These are phyloP conservation scores for Triplophysa yarkandensis DNA, from an alignment of 2,797 vertebrate species.

Conservation along the genomic window DNA sequence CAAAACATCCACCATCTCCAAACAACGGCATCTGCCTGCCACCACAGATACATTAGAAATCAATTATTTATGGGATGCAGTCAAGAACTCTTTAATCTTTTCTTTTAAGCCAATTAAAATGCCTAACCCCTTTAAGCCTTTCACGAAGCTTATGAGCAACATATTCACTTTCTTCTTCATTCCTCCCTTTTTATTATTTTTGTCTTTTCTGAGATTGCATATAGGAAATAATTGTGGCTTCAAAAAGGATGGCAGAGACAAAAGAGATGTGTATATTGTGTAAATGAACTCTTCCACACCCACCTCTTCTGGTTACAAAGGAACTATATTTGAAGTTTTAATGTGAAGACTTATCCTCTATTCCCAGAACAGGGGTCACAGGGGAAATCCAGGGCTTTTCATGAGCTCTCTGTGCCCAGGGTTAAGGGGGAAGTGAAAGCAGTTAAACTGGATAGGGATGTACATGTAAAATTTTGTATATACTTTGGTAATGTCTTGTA, in stretches of 20 bases:
- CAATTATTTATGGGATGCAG: slow-evolving; percentile 82
- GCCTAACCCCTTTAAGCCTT: slow-evolving; percentile 78
- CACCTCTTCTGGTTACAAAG: slow-evolving; percentile 71
- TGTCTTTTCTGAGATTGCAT: slow-evolving; percentile 69
- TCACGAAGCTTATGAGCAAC: slow-evolving; percentile 70
- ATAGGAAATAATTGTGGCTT: slow-evolving; percentile 75
- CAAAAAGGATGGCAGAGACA: slow-evolving; percentile 73
- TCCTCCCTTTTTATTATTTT: slow-evolving; percentile 54
- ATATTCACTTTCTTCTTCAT: slow-evolving; percentile 61
- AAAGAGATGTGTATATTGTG: slow-evolving; percentile 78
- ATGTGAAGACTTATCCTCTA: slow-evolving; percentile 74
- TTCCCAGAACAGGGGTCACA: slow-evolving; percentile 69
- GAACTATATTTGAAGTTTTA: slow-evolving; percentile 79
- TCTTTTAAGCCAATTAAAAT: slow-evolving; percentile 85
- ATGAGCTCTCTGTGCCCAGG: slow-evolving; percentile 76
- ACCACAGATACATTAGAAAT: slow-evolving; percentile 83
- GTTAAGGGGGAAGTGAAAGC: slow-evolving; percentile 71
- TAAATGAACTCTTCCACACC: slow-evolving; percentile 76
- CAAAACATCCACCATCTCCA: slow-evolving; percentile 74
- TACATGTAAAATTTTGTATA: slow-evolving; percentile 61
- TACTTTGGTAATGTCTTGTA: slow-evolving; percentile 70
- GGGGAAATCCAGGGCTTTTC: slow-evolving; percentile 68
- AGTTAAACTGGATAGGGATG: slow-evolving; percentile 68
- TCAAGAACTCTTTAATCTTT: slow-evolving; percentile 82
- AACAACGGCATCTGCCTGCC: slow-evolving; percentile 76